Conservation (phyloP, 1,140 invertebrate species). For the Euschistus heros region DNA sequence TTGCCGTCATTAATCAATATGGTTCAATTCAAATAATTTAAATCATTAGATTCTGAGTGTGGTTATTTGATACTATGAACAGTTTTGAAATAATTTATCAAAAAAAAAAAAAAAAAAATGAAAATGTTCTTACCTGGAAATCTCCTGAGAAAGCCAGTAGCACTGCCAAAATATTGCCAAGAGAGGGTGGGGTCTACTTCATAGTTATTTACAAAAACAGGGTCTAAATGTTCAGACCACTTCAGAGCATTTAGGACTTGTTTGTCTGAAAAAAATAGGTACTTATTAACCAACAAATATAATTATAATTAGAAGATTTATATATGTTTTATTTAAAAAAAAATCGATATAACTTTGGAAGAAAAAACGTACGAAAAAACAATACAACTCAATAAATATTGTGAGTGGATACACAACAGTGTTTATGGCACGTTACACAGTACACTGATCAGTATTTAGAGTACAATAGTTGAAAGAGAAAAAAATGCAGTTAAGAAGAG, state of each 20-base stretch:
- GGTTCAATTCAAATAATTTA: too few species aligned
- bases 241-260: conserved; percentile 76
- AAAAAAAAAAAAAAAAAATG: background rate
- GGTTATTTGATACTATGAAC: background rate
- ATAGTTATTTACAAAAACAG: conserved; percentile 83
- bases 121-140: conserved; percentile 64
- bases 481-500: too few species aligned
- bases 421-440: too few species aligned
- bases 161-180: conserved; percentile 95
- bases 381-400: too few species aligned
- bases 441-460: too few species aligned
- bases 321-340: too few species aligned
- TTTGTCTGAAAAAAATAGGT: conserved; percentile 42
- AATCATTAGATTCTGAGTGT: background rate
- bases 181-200: conserved; percentile 80
- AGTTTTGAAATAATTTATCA: background rate
- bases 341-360: too few species aligned
- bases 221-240: conserved; percentile 85
- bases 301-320: background rate
- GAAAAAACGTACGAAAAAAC: too few species aligned
- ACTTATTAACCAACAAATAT: background rate
- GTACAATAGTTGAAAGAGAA: too few species aligned
- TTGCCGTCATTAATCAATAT: too few species aligned
- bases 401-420: too few species aligned
- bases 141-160: conserved; percentile 78